Conservation (phyloP, 2,113 vertebrate species). For the Hyperopisus bebe region DNA sequence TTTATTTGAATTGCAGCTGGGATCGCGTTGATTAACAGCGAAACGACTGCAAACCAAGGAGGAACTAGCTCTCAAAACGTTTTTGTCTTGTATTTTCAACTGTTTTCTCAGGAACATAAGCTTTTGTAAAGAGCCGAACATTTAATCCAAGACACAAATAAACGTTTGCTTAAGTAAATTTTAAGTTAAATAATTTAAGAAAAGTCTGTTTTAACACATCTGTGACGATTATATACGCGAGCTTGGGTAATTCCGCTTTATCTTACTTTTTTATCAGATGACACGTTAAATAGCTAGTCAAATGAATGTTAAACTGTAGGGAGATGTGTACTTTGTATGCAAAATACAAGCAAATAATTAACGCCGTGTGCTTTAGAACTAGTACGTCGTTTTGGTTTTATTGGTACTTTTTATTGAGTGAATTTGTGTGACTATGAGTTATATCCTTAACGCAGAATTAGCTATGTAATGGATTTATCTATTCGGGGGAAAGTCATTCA, state of each 20-base stretch:
- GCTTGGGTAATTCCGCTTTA: background rate
- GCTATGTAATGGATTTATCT: background rate
- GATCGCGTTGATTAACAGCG: background rate
- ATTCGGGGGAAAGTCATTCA: background rate
- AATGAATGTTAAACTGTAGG: background rate
- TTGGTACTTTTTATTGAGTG: background rate
- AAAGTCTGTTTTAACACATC: background rate
- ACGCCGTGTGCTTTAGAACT: background rate
- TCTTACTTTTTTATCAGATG: background rate
- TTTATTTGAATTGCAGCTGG: background rate
- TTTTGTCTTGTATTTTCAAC: background rate
- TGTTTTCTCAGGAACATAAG: background rate
- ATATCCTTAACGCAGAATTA: background rate
- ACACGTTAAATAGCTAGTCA: background rate
- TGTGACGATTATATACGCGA: background rate
- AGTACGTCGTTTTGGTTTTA: background rate
- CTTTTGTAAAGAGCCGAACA: background rate
- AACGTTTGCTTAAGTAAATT: background rate
- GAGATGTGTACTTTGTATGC: background rate
- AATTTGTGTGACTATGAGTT: background rate
- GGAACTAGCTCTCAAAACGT: background rate
- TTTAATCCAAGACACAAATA: background rate
- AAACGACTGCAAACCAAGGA: conserved; percentile 1
- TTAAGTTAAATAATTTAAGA: background rate
- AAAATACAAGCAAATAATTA: background rate